Evolutionary conservation across 2,888 invertebrate species (phyloP).

Genomic region (Ormyrus pomaceus): DNA sequence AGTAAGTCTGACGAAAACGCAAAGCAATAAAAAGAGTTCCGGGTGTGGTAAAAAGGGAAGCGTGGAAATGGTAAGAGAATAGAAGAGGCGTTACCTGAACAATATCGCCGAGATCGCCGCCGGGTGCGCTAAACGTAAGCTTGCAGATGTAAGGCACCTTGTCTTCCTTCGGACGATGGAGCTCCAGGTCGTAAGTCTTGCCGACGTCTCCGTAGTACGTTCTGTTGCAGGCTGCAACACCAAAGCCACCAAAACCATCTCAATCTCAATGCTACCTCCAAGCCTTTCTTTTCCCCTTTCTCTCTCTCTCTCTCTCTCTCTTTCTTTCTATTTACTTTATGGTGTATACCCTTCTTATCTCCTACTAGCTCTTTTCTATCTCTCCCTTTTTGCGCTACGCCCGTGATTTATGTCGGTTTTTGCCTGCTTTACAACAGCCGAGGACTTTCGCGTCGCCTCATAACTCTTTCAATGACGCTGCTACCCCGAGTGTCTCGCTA

Average conservation of each 20-base stretch:
- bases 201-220: slow-evolving; percentile 94
- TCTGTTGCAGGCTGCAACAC: slow-evolving; percentile 87
- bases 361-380: not conserved
- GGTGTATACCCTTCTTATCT: slow-evolving; percentile 33
- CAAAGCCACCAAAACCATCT: slow-evolving; percentile 51
- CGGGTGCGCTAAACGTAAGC: slow-evolving; percentile 90
- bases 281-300: not conserved
- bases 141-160: slow-evolving; percentile 92
- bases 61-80: not conserved
- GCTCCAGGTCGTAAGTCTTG: slow-evolving; percentile 89
- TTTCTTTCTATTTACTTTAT: slow-evolving; percentile 32
- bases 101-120: slow-evolving; percentile 89
- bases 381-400: not conserved
- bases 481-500: not conserved
- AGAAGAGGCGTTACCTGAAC: slow-evolving; percentile 82
- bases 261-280: slow-evolving; percentile 51
- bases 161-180: slow-evolving; percentile 90
- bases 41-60: not conserved
- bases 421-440: slow-evolving; percentile 9
- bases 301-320: slow-evolving; percentile 43
- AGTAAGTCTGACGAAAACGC: not conserved
- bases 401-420: slow-evolving; percentile 34
- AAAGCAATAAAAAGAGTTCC: not conserved
- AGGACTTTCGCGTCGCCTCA: not conserved
- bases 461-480: slow-evolving; percentile 28